A percentile compares a stretch with the other conserved stretches of the same genome.
Evolutionary conservation across 1,140 invertebrate species (phyloP).

Genomic region (Hypsibius dujardini): DNA sequence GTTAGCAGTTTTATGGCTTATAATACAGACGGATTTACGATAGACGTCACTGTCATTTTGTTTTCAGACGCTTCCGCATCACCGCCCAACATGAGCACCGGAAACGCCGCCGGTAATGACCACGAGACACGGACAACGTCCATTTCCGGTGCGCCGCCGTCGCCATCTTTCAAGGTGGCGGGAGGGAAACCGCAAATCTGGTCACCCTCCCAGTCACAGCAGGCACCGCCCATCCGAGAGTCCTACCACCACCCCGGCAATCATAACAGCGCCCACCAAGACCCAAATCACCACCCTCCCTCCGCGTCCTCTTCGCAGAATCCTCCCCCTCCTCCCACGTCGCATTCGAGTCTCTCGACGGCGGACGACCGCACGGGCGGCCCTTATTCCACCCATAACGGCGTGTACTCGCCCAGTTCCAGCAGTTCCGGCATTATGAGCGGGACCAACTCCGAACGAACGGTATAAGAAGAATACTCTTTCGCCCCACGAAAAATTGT

Average conservation of each 20-base stretch:
- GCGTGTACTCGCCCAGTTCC: constrained; percentile 14
- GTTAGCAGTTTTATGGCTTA: too few relatives aligned
- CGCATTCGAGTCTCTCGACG: neutral
- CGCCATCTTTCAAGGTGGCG: constrained; percentile 11
- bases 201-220: neutral
- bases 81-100: too few relatives aligned
- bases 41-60: too few relatives aligned
- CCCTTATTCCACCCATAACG: neutral
- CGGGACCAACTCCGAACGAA: constrained; percentile 11
- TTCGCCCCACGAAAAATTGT: too few relatives aligned
- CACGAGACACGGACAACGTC: neutral
- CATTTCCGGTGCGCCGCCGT: constrained; percentile 10
- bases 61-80: too few relatives aligned
- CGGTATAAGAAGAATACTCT: neutral
- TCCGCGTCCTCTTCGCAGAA: neutral
- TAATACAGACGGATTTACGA: too few relatives aligned
- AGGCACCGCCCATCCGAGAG: neutral
- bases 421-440: constrained; percentile 9
- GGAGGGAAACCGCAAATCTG: neutral
- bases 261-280: neutral
- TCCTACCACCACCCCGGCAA: neutral
- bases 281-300: neutral
- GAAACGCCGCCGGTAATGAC: too few relatives aligned
- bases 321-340: neutral
- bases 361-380: neutral